These are phyloP conservation scores for Salmo trutta DNA, from an alignment of 2,797 vertebrate genomes.

Conservation along the genomic window DNA sequence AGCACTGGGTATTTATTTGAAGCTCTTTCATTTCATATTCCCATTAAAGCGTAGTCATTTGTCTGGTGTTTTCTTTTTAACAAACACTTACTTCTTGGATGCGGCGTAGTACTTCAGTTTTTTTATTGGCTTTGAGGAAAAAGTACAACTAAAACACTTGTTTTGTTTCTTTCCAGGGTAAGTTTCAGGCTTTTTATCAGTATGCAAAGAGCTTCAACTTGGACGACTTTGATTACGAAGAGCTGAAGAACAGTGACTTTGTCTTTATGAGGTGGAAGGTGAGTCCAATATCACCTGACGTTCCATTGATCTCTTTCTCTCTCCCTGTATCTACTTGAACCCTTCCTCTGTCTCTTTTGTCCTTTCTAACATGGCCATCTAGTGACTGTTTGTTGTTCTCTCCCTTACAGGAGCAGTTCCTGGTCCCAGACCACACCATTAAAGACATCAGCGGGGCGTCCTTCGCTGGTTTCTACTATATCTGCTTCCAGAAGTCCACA, in stretches of 20 bases:
- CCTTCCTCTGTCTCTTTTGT: conserved; percentile 81
- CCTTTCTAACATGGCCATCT: neutral
- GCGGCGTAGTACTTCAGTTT: too few relatives aligned
- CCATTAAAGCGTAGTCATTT: neutral
- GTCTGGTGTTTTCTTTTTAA: neutral
- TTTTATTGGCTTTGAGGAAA: neutral
- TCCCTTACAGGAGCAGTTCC: conserved; percentile 90
- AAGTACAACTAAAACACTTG: neutral
- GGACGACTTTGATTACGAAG: conserved; percentile 95
- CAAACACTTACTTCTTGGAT: neutral
- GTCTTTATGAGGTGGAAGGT: conserved; percentile 99
- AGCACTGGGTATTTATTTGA: conserved; percentile 86
- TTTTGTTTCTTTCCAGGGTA: conserved; percentile 76
- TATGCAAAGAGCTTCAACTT: conserved; percentile 98
- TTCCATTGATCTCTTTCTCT: neutral
- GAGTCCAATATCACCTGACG: conserved; percentile 13
- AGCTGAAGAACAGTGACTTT: conserved; percentile 93
- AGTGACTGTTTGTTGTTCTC: conserved; percentile 80
- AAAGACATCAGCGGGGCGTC: conserved; percentile 98
- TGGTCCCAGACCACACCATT: conserved; percentile 97
- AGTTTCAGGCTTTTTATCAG: conserved; percentile 98
- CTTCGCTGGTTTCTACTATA: conserved; percentile 99
- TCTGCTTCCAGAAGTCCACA: conserved; percentile 99
- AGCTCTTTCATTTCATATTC: neutral
- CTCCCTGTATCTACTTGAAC: conserved; percentile 61